Base-by-base conservation (phyloP, 2,113 vertebrate genomes). In the Gulo gulo region DNA sequence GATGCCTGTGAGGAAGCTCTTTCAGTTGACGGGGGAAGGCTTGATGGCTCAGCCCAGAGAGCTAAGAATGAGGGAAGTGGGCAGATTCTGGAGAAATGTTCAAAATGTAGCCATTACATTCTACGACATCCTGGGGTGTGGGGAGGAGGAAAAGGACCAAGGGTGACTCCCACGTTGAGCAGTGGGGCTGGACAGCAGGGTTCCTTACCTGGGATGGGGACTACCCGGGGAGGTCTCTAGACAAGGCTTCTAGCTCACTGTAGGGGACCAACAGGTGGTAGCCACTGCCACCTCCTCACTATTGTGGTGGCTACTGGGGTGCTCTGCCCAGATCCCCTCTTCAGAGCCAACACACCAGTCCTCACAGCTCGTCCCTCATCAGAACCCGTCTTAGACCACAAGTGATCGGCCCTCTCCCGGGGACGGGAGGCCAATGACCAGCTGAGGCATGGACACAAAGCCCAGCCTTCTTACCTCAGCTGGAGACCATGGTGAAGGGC, bases 221-320 rank as follows among this genome's bases (percentile, higher is more conserved):
- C 87, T 42, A 29, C n/a, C 23, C 23, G 6, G 2, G 21, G 36
- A 34, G 34, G 42, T 18, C 47, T 42, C 36, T 1, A 20, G 47
- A 13, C 50, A 69, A 94, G 85, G 84, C 39, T 2, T 78, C 65
- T 31, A 39, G 42, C 34, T 57, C 16, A 1, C 6, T 20, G 21
- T 20, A 26, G 29, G 65, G 34, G 29, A 26, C 18, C 69, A 26
- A 0, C 2, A 14, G 39, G 24, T 16, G 39, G n/a, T 26, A 84
- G 42, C 57, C 14, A 1, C n/a, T 7, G 9, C 31, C 18, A 36
- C 13, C 31, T 76, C 45, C 5, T 42, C 57, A 1, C 18, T 50
- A 1, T 0, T 1, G 3, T 15, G 7, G 18, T 14, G n/a, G 65
- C 26, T 11, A 7, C 11, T 9, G 0, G 14, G 18, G 3, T 3